Base-by-base conservation (phyloP, 2,797 vertebrate genomes). In the Gobionotothen gibberifrons region DNA sequence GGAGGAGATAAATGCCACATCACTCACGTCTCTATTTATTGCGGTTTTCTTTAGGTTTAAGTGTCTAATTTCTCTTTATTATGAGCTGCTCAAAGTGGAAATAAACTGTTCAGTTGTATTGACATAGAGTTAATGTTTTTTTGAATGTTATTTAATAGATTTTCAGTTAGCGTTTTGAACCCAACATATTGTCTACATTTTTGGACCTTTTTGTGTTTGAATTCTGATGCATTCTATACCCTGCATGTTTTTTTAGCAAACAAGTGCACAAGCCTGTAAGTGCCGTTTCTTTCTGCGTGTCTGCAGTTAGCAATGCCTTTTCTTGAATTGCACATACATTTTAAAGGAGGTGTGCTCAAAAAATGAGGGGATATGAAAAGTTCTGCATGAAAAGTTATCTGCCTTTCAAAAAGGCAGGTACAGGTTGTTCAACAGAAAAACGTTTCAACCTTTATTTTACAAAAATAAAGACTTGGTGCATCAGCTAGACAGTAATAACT, bases 1-100 rank as follows among this genome's bases (percentile, higher is more conserved):
- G 90, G 86, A 93, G 88, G 90, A 90, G 78, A 90, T 82, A 93
- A 92, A 92, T 93, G 92, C 91, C 90, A 92, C 92, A 94, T 91
- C 90, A 86, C 87, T 92, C 86, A 88, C 85, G 87, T 82, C 78
- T 85, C 76, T 82, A 72, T 90, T 90, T 88, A 75, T 90, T 82
- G 78, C 69, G 66, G 66, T 85, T 80, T 89, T 87, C 74, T 84
- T 82, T 82, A 59, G 79, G 64, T 84, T 72, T 82, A 61, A 65
- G 49, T 72, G 42, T 75, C 56, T 90, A 78, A 83, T 79, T 85
- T 75, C 84, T 81, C 63, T 64, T 74, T 74, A 22, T 68, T 67
- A 63, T 63, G 16, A 59, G 67, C 61, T 55, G 22, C 51, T 72
- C 42, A 56, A 72, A 58, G 42, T 60, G 21, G 12, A 42, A 9